Percentiles rank a stretch among this genome's conserved stretches.
Conservation (phyloP, 2,888 invertebrate genomes). For the Scaeva pyrastri region DNA sequence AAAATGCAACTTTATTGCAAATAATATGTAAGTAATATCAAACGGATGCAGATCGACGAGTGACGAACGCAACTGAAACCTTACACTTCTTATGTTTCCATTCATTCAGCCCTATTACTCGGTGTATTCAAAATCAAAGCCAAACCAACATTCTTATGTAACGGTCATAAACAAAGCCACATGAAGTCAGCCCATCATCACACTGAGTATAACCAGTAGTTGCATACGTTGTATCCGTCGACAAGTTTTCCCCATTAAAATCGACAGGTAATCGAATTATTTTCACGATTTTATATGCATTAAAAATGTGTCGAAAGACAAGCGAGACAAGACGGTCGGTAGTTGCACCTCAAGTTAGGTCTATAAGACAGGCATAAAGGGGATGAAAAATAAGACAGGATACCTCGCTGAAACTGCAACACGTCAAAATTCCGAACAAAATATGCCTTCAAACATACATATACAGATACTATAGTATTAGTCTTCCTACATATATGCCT, state of each 20-base stretch:
- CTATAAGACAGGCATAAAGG: neutral
- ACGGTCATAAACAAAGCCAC: constrained; percentile 4
- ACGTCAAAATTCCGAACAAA: constrained; percentile 44
- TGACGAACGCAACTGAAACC: neutral
- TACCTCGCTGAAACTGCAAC: constrained; percentile 30
- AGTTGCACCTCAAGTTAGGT: neutral
- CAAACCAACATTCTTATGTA: constrained; percentile 17
- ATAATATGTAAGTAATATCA: neutral
- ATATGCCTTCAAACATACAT: neutral
- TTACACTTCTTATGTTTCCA: neutral
- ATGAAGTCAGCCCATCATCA: neutral
- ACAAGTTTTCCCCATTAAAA: constrained; percentile 31
- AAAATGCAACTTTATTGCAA: constrained; percentile 34
- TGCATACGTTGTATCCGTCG: neutral
- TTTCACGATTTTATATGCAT: constrained; percentile 37
- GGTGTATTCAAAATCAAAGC: neutral
- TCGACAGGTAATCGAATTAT: constrained; percentile 54
- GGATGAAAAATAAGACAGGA: constrained; percentile 38
- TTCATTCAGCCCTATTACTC: neutral
- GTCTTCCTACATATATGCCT: no score
- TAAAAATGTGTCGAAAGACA: constrained; percentile 39
- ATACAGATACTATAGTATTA: no score
- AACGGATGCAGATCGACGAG: no score
- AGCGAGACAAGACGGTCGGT: neutral
- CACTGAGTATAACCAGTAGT: constrained; percentile 3